phyloP scores from a whole-genome alignment of 2,113 vertebrate genomes.

The Dunckerocampus dactyliophorus region DNA sequence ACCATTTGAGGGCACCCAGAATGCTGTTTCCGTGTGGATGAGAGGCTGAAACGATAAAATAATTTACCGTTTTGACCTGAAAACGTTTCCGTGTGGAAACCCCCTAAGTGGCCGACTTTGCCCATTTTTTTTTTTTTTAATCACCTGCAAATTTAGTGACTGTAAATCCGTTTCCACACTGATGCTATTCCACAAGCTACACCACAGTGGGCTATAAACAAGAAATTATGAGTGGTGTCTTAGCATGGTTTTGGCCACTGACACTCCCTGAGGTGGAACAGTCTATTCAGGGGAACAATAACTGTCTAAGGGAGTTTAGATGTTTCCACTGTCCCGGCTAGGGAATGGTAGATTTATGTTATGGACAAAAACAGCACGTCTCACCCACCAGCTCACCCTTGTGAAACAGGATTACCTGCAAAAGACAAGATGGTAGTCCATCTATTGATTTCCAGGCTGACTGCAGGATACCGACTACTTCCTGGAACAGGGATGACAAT shows the following conservation, averaged over 20 bases:
- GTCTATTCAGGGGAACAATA: constrained; percentile 48
- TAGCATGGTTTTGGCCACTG: constrained; percentile 51
- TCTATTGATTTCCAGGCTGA: too few relatives aligned
- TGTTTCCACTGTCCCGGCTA: constrained; percentile 25
- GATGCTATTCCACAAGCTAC: constrained; percentile 23
- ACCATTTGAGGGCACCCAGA: too few relatives aligned
- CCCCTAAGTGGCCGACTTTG: constrained; percentile 49
- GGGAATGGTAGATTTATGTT: constrained; percentile 30
- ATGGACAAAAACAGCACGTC: constrained; percentile 13
- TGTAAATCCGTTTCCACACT: constrained; percentile 65
- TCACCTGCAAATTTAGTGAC: constrained; percentile 65
- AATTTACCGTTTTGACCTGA: too few relatives aligned
- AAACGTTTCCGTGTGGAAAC: too few relatives aligned
- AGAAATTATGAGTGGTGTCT: constrained; percentile 55
- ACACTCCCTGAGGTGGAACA: constrained; percentile 42
- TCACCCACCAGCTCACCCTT: neutral
- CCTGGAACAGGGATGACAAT: too few relatives aligned
- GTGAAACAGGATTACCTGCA: neutral
- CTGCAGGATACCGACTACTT: too few relatives aligned
- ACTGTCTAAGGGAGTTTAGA: constrained; percentile 41
- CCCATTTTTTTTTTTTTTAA: constrained; percentile 41
- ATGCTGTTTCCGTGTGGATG: too few relatives aligned
- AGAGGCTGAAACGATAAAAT: too few relatives aligned
- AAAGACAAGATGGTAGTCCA: too few relatives aligned
- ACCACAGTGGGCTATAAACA: constrained; percentile 56